Percentiles rank a stretch among this genome's conserved stretches.
Evolutionary conservation across 1,140 invertebrate species (phyloP).

Genomic region (Agrilus planipennis): DNA sequence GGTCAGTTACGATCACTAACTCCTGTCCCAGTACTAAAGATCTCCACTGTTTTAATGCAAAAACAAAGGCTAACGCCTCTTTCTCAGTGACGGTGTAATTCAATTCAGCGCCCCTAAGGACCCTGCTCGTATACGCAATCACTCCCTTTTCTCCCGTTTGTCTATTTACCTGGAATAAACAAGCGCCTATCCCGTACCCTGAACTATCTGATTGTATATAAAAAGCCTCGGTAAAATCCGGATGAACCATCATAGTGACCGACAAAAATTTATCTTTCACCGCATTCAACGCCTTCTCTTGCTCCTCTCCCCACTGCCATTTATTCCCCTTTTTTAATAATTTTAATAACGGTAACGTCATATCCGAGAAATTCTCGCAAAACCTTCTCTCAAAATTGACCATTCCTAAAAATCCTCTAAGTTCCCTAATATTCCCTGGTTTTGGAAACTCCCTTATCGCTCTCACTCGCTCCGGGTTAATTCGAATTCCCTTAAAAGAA

Average conservation of each 20-base stretch:
- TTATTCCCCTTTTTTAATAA: constrained; percentile 10
- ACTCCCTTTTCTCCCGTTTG: neutral
- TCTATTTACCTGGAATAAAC: constrained; percentile 4
- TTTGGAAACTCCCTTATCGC: constrained; percentile 15
- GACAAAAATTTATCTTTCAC: neutral
- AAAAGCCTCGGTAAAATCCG: constrained; percentile 1
- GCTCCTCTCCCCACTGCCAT: constrained; percentile 9
- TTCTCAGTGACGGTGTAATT: constrained; percentile 5
- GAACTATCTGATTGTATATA: constrained; percentile 4
- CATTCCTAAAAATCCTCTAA: constrained; percentile 20
- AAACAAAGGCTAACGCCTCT: constrained; percentile 5
- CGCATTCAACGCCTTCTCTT: constrained; percentile 9
- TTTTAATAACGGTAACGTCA: constrained; percentile 16
- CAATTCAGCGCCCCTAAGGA: neutral
- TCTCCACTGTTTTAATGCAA: constrained; percentile 4
- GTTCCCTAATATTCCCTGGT: constrained; percentile 10
- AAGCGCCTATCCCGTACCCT: neutral
- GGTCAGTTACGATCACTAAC: constrained; percentile 5
- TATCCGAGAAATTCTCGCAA: constrained; percentile 17
- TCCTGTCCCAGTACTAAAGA: constrained; percentile 1
- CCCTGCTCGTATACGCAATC: constrained; percentile 2
- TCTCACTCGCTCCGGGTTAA: constrained; percentile 18
- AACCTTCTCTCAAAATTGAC: constrained; percentile 25
- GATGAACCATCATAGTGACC: neutral
- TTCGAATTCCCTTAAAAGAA: constrained; percentile 15